phyloP scores from a whole-genome alignment of 2,113 vertebrate genomes.

The Campylomormyrus tamandua region DNA sequence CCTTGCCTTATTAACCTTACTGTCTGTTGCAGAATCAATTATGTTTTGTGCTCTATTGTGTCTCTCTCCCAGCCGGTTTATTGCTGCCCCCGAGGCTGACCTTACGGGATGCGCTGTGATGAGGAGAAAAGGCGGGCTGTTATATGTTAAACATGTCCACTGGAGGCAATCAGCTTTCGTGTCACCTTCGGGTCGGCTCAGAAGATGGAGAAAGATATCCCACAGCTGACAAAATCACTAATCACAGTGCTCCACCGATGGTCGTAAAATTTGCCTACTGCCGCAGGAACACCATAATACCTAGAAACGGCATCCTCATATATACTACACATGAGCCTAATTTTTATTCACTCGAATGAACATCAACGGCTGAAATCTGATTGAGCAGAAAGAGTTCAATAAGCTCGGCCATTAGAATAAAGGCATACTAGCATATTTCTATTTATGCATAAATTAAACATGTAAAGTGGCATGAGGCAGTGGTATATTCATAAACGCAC shows the following conservation, averaged over 20 bases:
- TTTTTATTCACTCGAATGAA: not conserved
- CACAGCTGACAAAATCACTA: conserved; percentile 40
- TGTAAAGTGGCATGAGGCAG: not conserved
- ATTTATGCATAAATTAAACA: not conserved
- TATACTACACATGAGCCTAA: not conserved
- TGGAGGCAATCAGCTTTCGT: conserved; percentile 41
- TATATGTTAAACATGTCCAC: conserved; percentile 38
- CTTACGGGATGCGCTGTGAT: conserved; percentile 24
- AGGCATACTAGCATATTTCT: not conserved
- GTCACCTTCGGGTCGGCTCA: conserved; percentile 42
- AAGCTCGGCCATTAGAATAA: not conserved
- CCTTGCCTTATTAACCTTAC: conserved; percentile 3
- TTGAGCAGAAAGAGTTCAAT: not conserved
- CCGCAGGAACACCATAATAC: conserved; percentile 8
- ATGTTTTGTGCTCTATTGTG: conserved; percentile 27
- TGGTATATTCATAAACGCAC: not conserved
- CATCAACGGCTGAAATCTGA: not conserved
- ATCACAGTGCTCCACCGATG: conserved; percentile 31
- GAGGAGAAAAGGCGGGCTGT: conserved; percentile 23
- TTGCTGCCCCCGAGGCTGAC: conserved; percentile 23
- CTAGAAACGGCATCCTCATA: conserved; percentile 16
- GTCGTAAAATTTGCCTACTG: conserved; percentile 24
- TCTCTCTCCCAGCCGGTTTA: conserved; percentile 28
- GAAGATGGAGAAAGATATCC: conserved; percentile 42
- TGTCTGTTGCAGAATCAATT: conserved; percentile 17